A percentile compares a stretch with the other conserved stretches of the same genome.
Evolutionary conservation across 64 coral and sea anemone genomes (phyloP).

Genomic region (Astreopora myriophthalma): DNA sequence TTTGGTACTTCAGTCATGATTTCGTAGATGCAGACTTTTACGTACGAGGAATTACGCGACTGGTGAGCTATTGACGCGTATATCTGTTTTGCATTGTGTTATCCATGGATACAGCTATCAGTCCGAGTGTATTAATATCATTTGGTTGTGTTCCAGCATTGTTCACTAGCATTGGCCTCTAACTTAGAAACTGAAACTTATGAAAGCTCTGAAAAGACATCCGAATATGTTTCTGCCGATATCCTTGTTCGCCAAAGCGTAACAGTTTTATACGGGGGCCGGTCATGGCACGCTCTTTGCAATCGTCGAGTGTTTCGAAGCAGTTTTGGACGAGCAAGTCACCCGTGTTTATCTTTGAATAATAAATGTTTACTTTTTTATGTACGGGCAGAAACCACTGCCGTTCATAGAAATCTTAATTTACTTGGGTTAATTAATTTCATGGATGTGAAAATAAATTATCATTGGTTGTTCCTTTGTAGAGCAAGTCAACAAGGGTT

Average conservation of each 20-base stretch:
- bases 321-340: neutral
- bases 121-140: neutral
- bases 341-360: conserved; percentile 23
- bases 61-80: neutral
- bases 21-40: neutral
- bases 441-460: neutral
- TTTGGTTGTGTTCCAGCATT: conserved; percentile 78
- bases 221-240: conserved; percentile 6
- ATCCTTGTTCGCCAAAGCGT: conserved; percentile 7
- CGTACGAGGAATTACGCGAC: neutral
- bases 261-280: neutral
- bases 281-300: conserved; percentile 5
- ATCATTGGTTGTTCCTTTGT: neutral
- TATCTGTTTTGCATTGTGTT: neutral
- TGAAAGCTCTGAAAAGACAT: neutral
- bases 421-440: neutral
- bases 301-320: neutral
- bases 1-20: neutral
- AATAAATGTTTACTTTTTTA: neutral
- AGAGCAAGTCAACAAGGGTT: neutral
- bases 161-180: conserved; percentile 1
- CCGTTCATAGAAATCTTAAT: neutral
- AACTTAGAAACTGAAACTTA: neutral
- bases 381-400: neutral
- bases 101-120: conserved; percentile 28